Conservation (phyloP, 1,140 invertebrate species). For the Parapsyche elsis region DNA sequence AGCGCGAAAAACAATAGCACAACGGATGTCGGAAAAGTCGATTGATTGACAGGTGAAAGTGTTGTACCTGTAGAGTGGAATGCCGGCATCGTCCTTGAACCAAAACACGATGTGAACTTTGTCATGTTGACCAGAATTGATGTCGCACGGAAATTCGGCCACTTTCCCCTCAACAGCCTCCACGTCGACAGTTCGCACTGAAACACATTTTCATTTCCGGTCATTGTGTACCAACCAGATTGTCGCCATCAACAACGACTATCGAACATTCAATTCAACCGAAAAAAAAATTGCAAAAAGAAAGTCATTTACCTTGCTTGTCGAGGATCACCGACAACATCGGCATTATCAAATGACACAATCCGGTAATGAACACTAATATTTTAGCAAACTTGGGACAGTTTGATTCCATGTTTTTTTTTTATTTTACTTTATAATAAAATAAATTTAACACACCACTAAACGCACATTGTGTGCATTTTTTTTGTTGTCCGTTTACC, state of each 20-base stretch:
- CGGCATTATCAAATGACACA: constrained; percentile 39
- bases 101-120: constrained; percentile 90
- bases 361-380: constrained; percentile 41
- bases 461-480: too few relatives aligned
- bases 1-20: too few relatives aligned
- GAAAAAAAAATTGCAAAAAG: too few relatives aligned
- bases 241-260: too few relatives aligned
- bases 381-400: constrained; percentile 11
- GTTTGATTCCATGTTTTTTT: constrained; percentile 2
- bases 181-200: constrained; percentile 78
- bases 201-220: constrained; percentile 52
- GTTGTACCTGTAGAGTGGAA: constrained; percentile 86
- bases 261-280: neutral
- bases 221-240: too few relatives aligned
- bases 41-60: too few relatives aligned
- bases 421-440: too few relatives aligned
- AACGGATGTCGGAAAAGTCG: too few relatives aligned
- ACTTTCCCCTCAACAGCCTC: constrained; percentile 85
- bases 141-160: constrained; percentile 86
- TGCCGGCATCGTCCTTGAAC: constrained; percentile 87
- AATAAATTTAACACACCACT: too few relatives aligned
- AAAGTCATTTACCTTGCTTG: constrained; percentile 52
- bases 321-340: constrained; percentile 47
- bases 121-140: constrained; percentile 81
- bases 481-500: too few relatives aligned